These are phyloP conservation scores for Parotocinclus haroldoi DNA, from an alignment of 2,797 vertebrate genomes.

Conservation along the genomic window DNA sequence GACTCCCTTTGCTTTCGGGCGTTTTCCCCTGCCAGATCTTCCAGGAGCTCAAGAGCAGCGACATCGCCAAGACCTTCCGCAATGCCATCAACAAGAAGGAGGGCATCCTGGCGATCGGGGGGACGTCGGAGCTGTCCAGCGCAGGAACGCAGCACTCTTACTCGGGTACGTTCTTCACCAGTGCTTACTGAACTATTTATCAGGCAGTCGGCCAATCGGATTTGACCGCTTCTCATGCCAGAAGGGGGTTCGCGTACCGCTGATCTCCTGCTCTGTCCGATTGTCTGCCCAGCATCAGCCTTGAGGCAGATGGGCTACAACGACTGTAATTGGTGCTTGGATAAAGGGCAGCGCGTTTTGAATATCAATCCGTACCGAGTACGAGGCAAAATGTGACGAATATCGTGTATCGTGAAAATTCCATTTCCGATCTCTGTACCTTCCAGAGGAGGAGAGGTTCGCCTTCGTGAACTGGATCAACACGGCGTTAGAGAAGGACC, in stretches of 20 bases:
- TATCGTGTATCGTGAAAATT: not conserved
- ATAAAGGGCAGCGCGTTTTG: too few relatives aligned
- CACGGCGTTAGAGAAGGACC: slow-evolving; percentile 89
- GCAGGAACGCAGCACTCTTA: slow-evolving; percentile 95
- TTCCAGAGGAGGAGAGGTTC: slow-evolving; percentile 90
- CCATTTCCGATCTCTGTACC: too few relatives aligned
- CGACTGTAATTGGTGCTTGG: too few relatives aligned
- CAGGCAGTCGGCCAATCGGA: too few relatives aligned
- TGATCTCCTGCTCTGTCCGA: too few relatives aligned
- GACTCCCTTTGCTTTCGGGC: not conserved
- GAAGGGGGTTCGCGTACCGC: too few relatives aligned
- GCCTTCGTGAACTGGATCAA: slow-evolving; percentile 99
- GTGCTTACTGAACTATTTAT: too few relatives aligned
- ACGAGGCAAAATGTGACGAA: too few relatives aligned
- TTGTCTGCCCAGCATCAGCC: too few relatives aligned
- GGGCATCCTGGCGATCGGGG: slow-evolving; percentile 91
- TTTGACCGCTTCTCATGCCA: too few relatives aligned
- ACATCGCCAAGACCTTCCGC: slow-evolving; percentile 90
- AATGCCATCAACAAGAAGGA: slow-evolving; percentile 95
- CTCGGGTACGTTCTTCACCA: slow-evolving; percentile 73
- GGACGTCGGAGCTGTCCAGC: slow-evolving; percentile 90
- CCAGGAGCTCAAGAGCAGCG: slow-evolving; percentile 86
- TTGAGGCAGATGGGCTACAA: too few relatives aligned
- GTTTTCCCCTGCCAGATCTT: slow-evolving; percentile 76
- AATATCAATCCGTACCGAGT: too few relatives aligned